Evolutionary conservation across 2,888 invertebrate species (phyloP), one percentile per base, ranked within the genome.

Genomic region (Herminia tarsipennalis): DNA sequence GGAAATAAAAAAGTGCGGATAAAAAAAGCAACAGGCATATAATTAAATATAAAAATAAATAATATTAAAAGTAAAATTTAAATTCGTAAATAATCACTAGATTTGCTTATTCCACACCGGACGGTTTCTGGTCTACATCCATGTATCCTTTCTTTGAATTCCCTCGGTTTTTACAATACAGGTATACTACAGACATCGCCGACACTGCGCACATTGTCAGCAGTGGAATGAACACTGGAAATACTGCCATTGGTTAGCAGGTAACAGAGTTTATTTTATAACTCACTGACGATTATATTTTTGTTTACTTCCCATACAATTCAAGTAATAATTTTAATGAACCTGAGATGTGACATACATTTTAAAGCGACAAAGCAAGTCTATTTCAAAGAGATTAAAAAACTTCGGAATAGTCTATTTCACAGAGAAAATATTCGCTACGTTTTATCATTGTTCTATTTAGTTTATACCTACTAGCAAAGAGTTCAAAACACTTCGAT

Each of bases 121-220:
- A 81, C 0, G 89, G 89, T 59, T 86, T 88, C 55, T 85, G 81
- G 1, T 73, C 69, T 1, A 89, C 90, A 45, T 87, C 84, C 71
- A 88, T 81, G 56, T 90, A 90, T 0, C 90, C 90, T 68, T 82
- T 81, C 36, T 77, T 74, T 27, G 76, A 65, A 43, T 66, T 71
- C 0, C 65, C 56, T 51, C 76, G 64, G 47, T 73, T 83, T 61
- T 84, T 84, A 74, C 89, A 89, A 56, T 84, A 88, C 17, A 90
- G 66, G 56, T 70, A 86, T 10, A 87, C 20, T 0, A 88, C 81
- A 0, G 89, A 89, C 2, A 85, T 49, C 1, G 83, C 86, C 0
- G 89, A 89, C 5, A 88, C 79, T 0, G 81, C 78, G 1, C 85
- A 72, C 89, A 90, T 89, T 5, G 71, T 69, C n/a, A 87, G 29